Conservation (phyloP, 30 jellyfish, hydroid and myxozoan species). For the Nemopilema nomurai region DNA sequence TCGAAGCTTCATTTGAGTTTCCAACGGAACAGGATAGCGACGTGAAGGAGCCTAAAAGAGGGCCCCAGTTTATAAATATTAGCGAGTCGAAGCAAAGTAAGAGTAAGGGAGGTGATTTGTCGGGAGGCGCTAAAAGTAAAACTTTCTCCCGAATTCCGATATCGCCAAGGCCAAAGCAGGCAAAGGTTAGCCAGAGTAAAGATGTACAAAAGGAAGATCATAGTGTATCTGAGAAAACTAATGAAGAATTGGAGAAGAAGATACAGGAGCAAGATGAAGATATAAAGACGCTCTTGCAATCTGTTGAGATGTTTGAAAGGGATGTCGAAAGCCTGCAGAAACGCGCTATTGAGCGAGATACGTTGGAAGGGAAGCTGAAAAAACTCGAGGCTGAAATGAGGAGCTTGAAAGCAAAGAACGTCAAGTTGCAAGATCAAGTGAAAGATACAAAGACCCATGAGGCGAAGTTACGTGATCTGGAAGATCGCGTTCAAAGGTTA, state of each 20-base stretch:
- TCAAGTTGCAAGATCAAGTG: conserved; percentile 34
- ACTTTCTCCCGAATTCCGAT: conserved; percentile 44
- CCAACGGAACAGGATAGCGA: conserved; percentile 27
- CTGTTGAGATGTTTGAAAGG: conserved; percentile 70
- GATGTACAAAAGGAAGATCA: not conserved
- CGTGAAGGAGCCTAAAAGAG: conserved; percentile 18
- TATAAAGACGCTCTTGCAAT: conserved; percentile 41
- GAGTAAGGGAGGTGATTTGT: not conserved
- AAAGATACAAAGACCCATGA: conserved; percentile 47
- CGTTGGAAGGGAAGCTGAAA: conserved; percentile 50
- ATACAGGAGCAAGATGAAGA: conserved; percentile 67
- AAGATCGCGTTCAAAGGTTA: conserved; percentile 35
- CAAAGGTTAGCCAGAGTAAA: not conserved
- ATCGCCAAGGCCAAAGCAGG: conserved; percentile 52
- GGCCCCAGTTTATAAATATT: conserved; percentile 39
- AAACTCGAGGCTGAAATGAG: conserved; percentile 49
- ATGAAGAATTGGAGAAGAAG: conserved; percentile 26
- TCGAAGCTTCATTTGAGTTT: conserved; percentile 29
- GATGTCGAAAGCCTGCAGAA: conserved; percentile 74
- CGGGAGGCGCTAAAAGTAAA: conserved; percentile 10
- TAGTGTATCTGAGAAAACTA: not conserved
- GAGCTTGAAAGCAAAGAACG: conserved; percentile 14
- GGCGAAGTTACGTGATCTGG: conserved; percentile 40
- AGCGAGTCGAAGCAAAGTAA: not conserved
- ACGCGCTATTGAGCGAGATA: conserved; percentile 49